Evolutionary conservation across 1,140 invertebrate genomes (phyloP).

Genomic region (Philotrypesis tridentata): DNA sequence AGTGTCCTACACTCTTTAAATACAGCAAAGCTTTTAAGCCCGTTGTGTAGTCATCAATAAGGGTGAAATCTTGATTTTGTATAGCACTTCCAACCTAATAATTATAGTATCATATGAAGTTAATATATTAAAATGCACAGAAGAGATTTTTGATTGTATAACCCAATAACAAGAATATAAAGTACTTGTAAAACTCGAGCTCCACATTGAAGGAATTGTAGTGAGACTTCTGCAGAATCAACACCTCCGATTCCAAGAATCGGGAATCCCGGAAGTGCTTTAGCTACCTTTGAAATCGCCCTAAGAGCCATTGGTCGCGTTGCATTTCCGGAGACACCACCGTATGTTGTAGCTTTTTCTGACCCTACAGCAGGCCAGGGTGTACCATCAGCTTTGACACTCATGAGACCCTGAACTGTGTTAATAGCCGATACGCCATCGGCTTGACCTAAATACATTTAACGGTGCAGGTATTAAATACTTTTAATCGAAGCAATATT

Average conservation of each 20-base stretch:
- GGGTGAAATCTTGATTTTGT: constrained; percentile 98
- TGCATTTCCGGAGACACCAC: constrained; percentile 96
- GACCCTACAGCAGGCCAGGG: constrained; percentile 94
- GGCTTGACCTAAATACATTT: constrained; percentile 82
- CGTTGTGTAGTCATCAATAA: constrained; percentile 94
- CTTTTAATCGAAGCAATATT: background rate
- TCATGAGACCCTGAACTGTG: constrained; percentile 96
- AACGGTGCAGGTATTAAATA: too few species aligned
- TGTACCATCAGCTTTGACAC: constrained; percentile 83
- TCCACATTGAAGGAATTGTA: constrained; percentile 95
- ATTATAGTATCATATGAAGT: too few species aligned
- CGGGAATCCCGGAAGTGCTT: constrained; percentile 88
- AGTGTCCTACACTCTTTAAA: constrained; percentile 79
- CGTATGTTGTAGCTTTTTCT: constrained; percentile 92
- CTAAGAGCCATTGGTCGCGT: constrained; percentile 93
- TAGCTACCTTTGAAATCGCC: constrained; percentile 91
- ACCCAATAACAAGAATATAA: too few species aligned
- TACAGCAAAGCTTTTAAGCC: constrained; percentile 94
- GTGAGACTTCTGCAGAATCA: constrained; percentile 93
- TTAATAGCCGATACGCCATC: constrained; percentile 98
- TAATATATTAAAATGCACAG: too few species aligned
- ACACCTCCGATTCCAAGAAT: constrained; percentile 97
- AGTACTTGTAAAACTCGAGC: constrained; percentile 91
- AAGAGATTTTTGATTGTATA: too few species aligned
- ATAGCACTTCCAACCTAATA: constrained; percentile 94